Conservation (phyloP, 2,113 vertebrate genomes). For the Catharus minimus region DNA sequence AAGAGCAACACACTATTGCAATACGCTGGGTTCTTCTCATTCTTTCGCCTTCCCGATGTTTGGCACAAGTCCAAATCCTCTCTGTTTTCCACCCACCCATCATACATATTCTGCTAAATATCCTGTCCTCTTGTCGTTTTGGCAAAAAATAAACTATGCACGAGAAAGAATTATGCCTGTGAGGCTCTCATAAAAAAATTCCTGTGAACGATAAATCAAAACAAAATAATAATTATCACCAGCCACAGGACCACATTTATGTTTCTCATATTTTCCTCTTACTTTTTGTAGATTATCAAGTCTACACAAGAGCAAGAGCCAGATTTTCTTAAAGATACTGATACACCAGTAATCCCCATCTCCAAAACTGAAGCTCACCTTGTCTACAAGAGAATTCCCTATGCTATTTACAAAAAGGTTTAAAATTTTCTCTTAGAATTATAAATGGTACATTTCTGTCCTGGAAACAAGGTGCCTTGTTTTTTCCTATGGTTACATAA, state of each 20-base stretch:
- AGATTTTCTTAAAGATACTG: constrained; percentile 36
- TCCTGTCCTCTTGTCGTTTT: constrained; percentile 58
- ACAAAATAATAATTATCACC: constrained; percentile 84
- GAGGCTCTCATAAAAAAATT: constrained; percentile 73
- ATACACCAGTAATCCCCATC: not conserved
- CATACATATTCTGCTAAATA: constrained; percentile 55
- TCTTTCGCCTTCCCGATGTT: not conserved
- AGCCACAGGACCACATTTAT: constrained; percentile 53
- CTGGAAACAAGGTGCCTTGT: not conserved
- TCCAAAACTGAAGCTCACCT: not conserved
- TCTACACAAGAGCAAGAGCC: constrained; percentile 53
- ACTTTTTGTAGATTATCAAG: constrained; percentile 61
- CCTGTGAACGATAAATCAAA: constrained; percentile 71
- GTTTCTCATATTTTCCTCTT: constrained; percentile 68
- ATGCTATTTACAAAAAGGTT: not conserved
- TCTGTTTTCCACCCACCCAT: constrained; percentile 53
- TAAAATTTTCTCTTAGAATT: not conserved
- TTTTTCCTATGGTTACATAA: not conserved
- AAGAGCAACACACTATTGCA: not conserved
- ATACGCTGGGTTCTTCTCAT: constrained; percentile 42
- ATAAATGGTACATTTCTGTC: not conserved
- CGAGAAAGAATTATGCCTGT: constrained; percentile 66
- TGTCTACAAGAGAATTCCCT: not conserved
- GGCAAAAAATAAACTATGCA: constrained; percentile 63
- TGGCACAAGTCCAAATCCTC: constrained; percentile 46